Percentiles rank a stretch among this genome's conserved stretches.
phyloP scores from a whole-genome alignment of 2,113 vertebrate genomes.

The Paramisgurnus dabryanus region DNA sequence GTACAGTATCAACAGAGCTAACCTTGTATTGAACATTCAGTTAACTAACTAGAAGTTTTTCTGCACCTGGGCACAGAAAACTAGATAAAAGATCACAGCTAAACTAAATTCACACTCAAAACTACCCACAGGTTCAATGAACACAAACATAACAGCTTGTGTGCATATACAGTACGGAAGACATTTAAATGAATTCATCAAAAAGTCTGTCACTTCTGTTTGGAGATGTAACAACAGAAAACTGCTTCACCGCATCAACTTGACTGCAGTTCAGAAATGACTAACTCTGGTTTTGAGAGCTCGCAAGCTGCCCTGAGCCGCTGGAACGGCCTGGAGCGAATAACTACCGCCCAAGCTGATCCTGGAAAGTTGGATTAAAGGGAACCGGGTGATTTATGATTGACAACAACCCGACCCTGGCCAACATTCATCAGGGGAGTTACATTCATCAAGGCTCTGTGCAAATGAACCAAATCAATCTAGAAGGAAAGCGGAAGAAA shows the following conservation, averaged over 20 bases:
- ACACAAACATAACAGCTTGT: neutral
- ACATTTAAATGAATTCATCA: neutral
- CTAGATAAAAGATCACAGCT: neutral
- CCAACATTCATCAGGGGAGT: slow-evolving; percentile 8
- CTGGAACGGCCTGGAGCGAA: neutral
- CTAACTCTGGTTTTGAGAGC: slow-evolving; percentile 18
- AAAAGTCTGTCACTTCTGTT: neutral
- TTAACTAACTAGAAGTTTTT: no score
- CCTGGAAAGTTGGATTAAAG: slow-evolving; percentile 39
- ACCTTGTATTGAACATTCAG: no score
- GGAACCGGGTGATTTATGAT: slow-evolving; percentile 26
- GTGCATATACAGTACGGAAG: neutral
- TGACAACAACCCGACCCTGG: neutral
- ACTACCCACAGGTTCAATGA: neutral
- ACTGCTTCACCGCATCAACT: slow-evolving; percentile 20
- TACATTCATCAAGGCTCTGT: slow-evolving; percentile 10
- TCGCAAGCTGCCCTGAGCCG: neutral
- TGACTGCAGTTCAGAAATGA: slow-evolving; percentile 11
- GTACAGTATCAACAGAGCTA: no score
- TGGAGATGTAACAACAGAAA: slow-evolving; percentile 1
- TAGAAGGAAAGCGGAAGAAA: slow-evolving; percentile 23
- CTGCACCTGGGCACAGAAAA: neutral
- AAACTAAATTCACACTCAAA: neutral
- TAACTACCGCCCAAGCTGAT: slow-evolving; percentile 36
- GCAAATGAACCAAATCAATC: slow-evolving; percentile 28